Evolutionary conservation across 2,797 vertebrate species (phyloP).

Genomic region (Alauda arvensis): DNA sequence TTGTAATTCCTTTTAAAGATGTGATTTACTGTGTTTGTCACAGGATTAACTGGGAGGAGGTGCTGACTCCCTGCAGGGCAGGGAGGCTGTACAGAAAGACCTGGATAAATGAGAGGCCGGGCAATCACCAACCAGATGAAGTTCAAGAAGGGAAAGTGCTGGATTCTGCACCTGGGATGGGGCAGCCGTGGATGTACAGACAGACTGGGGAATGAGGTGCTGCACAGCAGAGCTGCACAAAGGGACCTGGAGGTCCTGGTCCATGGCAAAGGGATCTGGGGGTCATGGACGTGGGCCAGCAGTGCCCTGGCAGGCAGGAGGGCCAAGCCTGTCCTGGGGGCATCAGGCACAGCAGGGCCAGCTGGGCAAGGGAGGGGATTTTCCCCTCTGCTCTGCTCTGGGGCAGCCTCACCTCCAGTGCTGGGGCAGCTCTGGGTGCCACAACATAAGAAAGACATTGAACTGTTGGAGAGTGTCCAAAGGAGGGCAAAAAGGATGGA

Average conservation of each 20-base stretch:
- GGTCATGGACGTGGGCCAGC: not conserved
- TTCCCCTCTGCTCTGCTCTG: not conserved
- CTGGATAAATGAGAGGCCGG: not conserved
- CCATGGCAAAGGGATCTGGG: not conserved
- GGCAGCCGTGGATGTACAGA: rapidly evolving
- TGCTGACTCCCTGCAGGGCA: not conserved
- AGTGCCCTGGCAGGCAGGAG: not conserved
- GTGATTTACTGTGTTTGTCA: not conserved
- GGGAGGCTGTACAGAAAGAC: rapidly evolving
- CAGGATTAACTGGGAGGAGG: not conserved
- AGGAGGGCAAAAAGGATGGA: rapidly evolving
- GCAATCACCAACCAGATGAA: not conserved
- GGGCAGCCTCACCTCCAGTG: not conserved
- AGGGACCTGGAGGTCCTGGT: not conserved
- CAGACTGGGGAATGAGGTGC: not conserved
- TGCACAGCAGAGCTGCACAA: rapidly evolving
- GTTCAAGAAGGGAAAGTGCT: not conserved
- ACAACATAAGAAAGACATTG: rapidly evolving
- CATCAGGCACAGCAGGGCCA: not conserved
- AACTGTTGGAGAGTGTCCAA: not conserved
- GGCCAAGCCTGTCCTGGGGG: not conserved
- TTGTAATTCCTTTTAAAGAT: not conserved
- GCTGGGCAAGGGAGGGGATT: not conserved
- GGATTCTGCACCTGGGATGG: not conserved
- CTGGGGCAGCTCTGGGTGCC: not conserved